phyloP scores from a whole-genome alignment of 1,140 invertebrate species.

The Steinernema feltiae region DNA sequence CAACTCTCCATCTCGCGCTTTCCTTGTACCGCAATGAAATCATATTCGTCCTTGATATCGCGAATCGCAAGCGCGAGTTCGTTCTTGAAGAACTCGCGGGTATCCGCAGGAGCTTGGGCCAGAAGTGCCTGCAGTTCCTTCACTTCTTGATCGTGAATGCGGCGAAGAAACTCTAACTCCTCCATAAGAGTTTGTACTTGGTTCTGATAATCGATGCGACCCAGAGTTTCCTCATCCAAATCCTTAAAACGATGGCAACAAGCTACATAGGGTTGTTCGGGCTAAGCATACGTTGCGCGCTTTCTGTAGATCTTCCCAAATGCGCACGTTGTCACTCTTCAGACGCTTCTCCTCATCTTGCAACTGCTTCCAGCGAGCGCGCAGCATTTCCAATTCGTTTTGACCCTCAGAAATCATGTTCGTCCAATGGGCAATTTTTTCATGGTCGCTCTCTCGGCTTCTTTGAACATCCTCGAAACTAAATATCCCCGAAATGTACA shows the following conservation, averaged over 20 bases:
- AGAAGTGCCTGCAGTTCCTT: slow-evolving; percentile 60
- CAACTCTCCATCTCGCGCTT: slow-evolving; percentile 45
- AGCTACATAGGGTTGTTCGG: too few species aligned
- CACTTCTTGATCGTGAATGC: slow-evolving; percentile 57
- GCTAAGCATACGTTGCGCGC: slow-evolving; percentile 46
- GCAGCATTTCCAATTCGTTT: slow-evolving; percentile 61
- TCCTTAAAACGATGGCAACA: slow-evolving; percentile 61
- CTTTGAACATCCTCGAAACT: slow-evolving; percentile 61
- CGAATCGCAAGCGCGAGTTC: slow-evolving; percentile 60
- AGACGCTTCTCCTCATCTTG: slow-evolving; percentile 60
- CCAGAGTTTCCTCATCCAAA: slow-evolving; percentile 82
- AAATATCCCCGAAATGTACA: slow-evolving; percentile 22
- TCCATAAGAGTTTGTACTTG: slow-evolving; percentile 64
- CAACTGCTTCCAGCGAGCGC: slow-evolving; percentile 60
- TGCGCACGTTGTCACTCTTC: slow-evolving; percentile 57
- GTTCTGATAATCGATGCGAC: slow-evolving; percentile 86
- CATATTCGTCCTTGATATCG: slow-evolving; percentile 61
- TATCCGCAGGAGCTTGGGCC: slow-evolving; percentile 53
- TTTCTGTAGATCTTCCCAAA: slow-evolving; percentile 60
- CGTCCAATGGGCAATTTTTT: slow-evolving; percentile 59
- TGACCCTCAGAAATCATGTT: slow-evolving; percentile 61
- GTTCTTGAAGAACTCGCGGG: slow-evolving; percentile 52
- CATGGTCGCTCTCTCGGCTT: slow-evolving; percentile 58
- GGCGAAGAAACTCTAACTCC: slow-evolving; percentile 76
- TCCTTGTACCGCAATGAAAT: slow-evolving; percentile 58